Base-by-base conservation (phyloP, 1,140 invertebrate species). In the Trichoplusia ni region DNA sequence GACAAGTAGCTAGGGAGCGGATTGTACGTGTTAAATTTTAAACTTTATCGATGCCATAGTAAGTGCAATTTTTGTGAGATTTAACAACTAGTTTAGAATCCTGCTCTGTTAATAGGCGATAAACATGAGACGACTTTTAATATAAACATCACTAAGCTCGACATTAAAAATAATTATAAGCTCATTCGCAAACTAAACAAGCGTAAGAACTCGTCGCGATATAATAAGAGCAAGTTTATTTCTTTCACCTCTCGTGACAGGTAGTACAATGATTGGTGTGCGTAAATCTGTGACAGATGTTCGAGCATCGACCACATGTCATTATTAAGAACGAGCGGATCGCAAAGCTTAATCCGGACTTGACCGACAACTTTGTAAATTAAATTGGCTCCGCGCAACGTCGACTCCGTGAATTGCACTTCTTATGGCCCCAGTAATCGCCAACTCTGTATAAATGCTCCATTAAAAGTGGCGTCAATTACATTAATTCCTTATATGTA, bases 401-500 rank as follows among this genome's bases (percentile, higher is more conserved):
- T 51, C 70, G 72, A 81, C 71, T 75, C 65, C 68, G 71, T 71
- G 76, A 75, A 75, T 71, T 77, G 71, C 74, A 77, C 64, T 82
- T 79, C 79, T 79, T 84, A 80, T 74, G 73, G 78, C 64, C 71
- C 66, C 68, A 59, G 76, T 77, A 79, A 81, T 82, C 82, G 77
- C 67, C 69, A 63, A 70, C 66, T 40, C 75, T 60, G 77, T 82
- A 82, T 81, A 81, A 79, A 81, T 69, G 75, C 77, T 69, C 79
- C 76, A 82, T 81, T 86, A 83, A 80, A 84, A 79, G 71, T 69
- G 63, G 77, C 77, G 79, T 83, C 77, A 86, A 84, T 86, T 84
- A 84, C 74, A 78, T 80, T 77, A 75, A 78, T 79, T 76, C 81
- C 77, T 78, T 83, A 75, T 81, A 83, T 73, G 77, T 75, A 69